Base-by-base conservation (phyloP, 2,113 vertebrate species). In the Paralichthys olivaceus region DNA sequence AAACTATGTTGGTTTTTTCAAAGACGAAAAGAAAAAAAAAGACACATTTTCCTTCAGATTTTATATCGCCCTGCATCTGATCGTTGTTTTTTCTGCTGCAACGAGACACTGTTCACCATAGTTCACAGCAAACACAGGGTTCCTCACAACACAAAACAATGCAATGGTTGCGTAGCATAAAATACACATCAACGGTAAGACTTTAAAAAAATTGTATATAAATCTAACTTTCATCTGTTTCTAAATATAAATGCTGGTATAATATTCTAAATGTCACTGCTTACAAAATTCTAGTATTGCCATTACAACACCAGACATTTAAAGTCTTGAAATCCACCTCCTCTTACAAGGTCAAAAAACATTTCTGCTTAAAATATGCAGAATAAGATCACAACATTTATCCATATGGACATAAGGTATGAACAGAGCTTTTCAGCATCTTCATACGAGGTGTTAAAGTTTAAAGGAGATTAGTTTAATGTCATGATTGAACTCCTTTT, bases 121-220 rank as follows among this genome's bases (percentile, higher is more conserved):
- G 63, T 54, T 81, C 47, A 66, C 32, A 72, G 15, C 23, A 40
- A 47, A 72, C 43, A 64, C 29, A 62, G 11, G 25, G 19, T 7
- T 20, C 19, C 47, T 19, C 47, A 51, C 4, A 53, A 20, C 0
- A 34, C 26, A 23, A 7, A 37, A 7, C 32, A 23, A 7, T 29
- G 22, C 1, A 28, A 20, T 62, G 19, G 8, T n/a, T 49, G 57
- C 14, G 19, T 23, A 40, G 12, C 17, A 45, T 23, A 37, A 49
- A 29, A 17, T 51, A 55, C 12, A 22, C 12, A 43, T 45, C 14
- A 9, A 34, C 14, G 43, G 2, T 45, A 13, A 3, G 43, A 17
- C 5, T 45, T 45, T 19, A 7, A 49, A 49, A 8, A 49, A 19
- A 6, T 4, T 20, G 12, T 12, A 40, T 13, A 40, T 40, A 40